These are phyloP conservation scores for Epinephelus moara DNA, from an alignment of 2,113 vertebrate genomes.

Conservation along the genomic window DNA sequence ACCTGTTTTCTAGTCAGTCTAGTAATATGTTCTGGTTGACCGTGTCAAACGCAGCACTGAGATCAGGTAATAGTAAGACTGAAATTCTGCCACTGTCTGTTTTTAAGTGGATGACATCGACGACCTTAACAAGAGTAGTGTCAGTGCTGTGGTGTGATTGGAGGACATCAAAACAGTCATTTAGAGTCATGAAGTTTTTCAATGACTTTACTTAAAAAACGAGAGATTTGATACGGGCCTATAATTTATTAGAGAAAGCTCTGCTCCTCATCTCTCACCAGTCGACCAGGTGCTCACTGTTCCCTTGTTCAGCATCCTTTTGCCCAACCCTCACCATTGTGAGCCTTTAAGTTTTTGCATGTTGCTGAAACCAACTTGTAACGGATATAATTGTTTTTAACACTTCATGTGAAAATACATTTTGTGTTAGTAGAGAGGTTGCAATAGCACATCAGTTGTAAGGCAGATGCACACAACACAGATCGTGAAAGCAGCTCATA, in stretches of 20 bases:
- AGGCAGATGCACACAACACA: background rate
- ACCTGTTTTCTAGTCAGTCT: no score
- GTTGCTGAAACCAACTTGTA: background rate
- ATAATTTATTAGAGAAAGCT: background rate
- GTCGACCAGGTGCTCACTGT: background rate
- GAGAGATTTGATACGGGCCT: no score
- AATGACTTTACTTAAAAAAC: no score
- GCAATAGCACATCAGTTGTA: background rate
- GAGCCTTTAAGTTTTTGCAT: background rate
- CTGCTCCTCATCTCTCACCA: background rate
- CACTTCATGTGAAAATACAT: background rate
- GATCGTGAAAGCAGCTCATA: background rate
- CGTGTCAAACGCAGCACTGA: no score
- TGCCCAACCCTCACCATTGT: background rate
- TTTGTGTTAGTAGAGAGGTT: background rate
- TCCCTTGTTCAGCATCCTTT: background rate
- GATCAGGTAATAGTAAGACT: no score
- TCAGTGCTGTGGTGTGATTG: no score
- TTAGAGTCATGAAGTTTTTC: no score
- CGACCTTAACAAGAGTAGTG: no score
- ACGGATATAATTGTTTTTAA: background rate
- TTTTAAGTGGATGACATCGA: no score
- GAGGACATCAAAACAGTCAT: no score
- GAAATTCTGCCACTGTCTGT: no score
- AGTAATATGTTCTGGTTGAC: no score